These are phyloP conservation scores for Calameuta pallipes DNA, from an alignment of 2,888 invertebrate species.

Conservation along the genomic window DNA sequence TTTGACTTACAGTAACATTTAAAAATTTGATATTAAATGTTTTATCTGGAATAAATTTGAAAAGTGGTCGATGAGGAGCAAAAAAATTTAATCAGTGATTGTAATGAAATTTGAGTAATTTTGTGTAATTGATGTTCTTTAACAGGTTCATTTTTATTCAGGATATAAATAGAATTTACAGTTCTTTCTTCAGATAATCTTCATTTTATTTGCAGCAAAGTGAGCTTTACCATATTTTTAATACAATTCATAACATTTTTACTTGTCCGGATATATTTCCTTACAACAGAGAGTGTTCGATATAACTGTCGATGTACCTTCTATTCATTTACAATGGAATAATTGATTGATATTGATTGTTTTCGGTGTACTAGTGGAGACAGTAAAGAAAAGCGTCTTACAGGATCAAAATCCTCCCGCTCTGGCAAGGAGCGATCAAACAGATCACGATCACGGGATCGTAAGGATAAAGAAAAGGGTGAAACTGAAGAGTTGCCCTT, in stretches of 20 bases:
- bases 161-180: too few relatives aligned
- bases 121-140: not conserved
- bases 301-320: slow-evolving; percentile 12
- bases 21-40: too few relatives aligned
- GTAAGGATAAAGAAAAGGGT: slow-evolving; percentile 70
- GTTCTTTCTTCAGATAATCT: too few relatives aligned
- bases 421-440: slow-evolving; percentile 63
- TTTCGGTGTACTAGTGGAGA: slow-evolving; percentile 70
- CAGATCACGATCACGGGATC: slow-evolving; percentile 72
- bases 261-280: not conserved
- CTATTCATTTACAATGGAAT: slow-evolving; percentile 31
- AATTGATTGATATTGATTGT: slow-evolving; percentile 42
- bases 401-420: slow-evolving; percentile 72
- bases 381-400: slow-evolving; percentile 73
- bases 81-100: not conserved
- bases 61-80: not conserved
- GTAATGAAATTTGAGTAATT: not conserved
- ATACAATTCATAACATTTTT: not conserved
- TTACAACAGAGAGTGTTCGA: not conserved
- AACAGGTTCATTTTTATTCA: not conserved
- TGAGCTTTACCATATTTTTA: not conserved
- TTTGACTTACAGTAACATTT: too few relatives aligned
- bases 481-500: slow-evolving; percentile 71
- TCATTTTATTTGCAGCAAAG: too few relatives aligned
- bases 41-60: not conserved